Evolutionary conservation across 2,888 invertebrate genomes (phyloP), one percentile per base, ranked within the genome.

Genomic region (Epsilonema sp.): DNA sequence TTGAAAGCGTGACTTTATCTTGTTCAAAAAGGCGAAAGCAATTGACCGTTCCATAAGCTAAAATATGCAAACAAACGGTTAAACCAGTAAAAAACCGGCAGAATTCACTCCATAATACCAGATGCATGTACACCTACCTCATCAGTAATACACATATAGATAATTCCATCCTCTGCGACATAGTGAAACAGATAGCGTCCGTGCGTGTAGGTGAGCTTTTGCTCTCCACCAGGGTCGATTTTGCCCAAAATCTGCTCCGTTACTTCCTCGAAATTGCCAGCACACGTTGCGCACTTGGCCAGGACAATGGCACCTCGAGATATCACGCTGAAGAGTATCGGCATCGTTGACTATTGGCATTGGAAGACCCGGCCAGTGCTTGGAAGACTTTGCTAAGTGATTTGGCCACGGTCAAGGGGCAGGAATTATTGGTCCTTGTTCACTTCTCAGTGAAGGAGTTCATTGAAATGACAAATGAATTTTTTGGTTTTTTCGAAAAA

Each of bases 71-170:
- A 8, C 31, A 31, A 31, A 11, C 8, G 8, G 8, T 31, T 31
- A 31, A 31, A 31, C 8, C 16, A 11, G 31, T 16, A 31, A 11
- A 8, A n/a, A 31, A 8, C 8, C 16, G 16, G 16, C 31, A 31
- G 31, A 31, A 16, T 11, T 11, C 16, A 16, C 16, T 11, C 31
- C 31, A 16, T 11, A 31, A 31, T 11, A 31, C 16, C 8, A 31
- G 16, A 31, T 8, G 31, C 41, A 48, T 2, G 20, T 22, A 37
- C 26, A 66, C 69, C 66, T 59, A 70, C 70, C 61, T 69, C 68
- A 70, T 90, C 89, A 42, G 89, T 85, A 51, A 90, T 89, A 65
- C 89, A 90, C 73, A 90, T 78, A 66, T 84, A 90, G 58, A 86
- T 78, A 51, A 90, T 76, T 59, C 78, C 75, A 63, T 82, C 78